These are phyloP conservation scores for Pseudorasbora parva DNA, from an alignment of 2,113 vertebrate genomes.

Conservation along the genomic window DNA sequence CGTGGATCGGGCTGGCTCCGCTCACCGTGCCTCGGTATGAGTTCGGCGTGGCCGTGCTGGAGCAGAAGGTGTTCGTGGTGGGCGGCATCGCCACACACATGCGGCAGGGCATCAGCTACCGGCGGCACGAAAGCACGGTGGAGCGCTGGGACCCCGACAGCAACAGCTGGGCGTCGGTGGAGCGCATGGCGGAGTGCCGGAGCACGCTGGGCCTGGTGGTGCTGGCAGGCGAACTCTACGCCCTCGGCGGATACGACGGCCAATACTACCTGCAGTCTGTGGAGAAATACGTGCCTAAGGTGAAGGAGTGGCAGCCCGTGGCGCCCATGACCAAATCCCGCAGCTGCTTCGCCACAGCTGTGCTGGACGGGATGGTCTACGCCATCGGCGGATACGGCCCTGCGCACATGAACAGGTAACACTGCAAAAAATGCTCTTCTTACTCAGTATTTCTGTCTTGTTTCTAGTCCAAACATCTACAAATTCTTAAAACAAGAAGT, in stretches of 20 bases:
- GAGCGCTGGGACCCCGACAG: slow-evolving; percentile 97
- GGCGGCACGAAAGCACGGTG: slow-evolving; percentile 92
- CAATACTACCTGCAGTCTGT: slow-evolving; percentile 94
- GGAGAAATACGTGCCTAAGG: slow-evolving; percentile 94
- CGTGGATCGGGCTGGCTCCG: slow-evolving; percentile 96
- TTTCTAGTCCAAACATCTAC: no score
- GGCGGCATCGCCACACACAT: slow-evolving; percentile 95
- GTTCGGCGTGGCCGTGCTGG: slow-evolving; percentile 92
- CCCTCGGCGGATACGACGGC: slow-evolving; percentile 93
- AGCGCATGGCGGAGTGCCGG: slow-evolving; percentile 91
- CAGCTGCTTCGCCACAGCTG: slow-evolving; percentile 93
- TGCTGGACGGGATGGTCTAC: slow-evolving; percentile 95
- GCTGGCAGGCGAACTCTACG: slow-evolving; percentile 92
- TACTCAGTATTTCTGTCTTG: no score
- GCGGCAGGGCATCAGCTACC: slow-evolving; percentile 89
- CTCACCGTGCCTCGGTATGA: slow-evolving; percentile 92
- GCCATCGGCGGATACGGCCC: slow-evolving; percentile 96
- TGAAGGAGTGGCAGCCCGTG: slow-evolving; percentile 92
- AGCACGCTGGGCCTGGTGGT: slow-evolving; percentile 93
- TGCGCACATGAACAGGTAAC: slow-evolving; percentile 98
- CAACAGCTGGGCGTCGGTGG: slow-evolving; percentile 90
- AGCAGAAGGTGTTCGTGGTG: slow-evolving; percentile 94
- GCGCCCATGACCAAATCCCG: slow-evolving; percentile 95
- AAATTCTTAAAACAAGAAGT: no score
- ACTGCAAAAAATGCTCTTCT: no score